Conservation (phyloP, 2,888 invertebrate genomes). For the Timema cristinae region DNA sequence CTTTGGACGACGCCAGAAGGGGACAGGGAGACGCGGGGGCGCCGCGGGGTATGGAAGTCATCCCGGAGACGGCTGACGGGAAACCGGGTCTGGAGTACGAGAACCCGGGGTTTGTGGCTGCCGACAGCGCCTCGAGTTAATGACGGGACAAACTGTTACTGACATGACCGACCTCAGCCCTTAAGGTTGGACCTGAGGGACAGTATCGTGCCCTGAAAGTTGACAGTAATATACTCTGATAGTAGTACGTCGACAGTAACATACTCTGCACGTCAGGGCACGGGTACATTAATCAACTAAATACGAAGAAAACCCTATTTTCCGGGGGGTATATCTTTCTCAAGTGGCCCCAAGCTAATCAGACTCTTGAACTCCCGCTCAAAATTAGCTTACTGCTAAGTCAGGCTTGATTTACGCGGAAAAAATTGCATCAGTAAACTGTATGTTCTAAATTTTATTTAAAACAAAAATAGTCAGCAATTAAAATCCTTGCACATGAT, state of each 20-base stretch:
- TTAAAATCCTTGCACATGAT: too few species aligned
- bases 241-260: not conserved
- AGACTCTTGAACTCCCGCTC: too few species aligned
- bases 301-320: too few species aligned
- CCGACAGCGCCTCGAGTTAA: slow-evolving; percentile 22
- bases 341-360: too few species aligned
- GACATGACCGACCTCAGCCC: not conserved
- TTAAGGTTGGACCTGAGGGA: too few species aligned
- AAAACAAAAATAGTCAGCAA: too few species aligned
- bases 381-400: too few species aligned
- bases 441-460: too few species aligned
- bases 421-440: too few species aligned
- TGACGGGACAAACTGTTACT: not conserved
- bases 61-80: not conserved
- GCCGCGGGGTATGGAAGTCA: not conserved
- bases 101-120: slow-evolving; percentile 21
- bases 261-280: not conserved
- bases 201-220: not conserved
- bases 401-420: too few species aligned
- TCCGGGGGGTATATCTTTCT: too few species aligned
- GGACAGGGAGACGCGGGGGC: not conserved
- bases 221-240: not conserved
- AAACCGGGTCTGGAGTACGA: slow-evolving; percentile 16
- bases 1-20: slow-evolving; percentile 39
- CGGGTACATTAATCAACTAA: too few species aligned